Percentiles rank a stretch among this genome's conserved stretches.
These are phyloP conservation scores for Rhagoletis zephyria DNA, from an alignment of 1,140 invertebrate species.

Conservation along the genomic window DNA sequence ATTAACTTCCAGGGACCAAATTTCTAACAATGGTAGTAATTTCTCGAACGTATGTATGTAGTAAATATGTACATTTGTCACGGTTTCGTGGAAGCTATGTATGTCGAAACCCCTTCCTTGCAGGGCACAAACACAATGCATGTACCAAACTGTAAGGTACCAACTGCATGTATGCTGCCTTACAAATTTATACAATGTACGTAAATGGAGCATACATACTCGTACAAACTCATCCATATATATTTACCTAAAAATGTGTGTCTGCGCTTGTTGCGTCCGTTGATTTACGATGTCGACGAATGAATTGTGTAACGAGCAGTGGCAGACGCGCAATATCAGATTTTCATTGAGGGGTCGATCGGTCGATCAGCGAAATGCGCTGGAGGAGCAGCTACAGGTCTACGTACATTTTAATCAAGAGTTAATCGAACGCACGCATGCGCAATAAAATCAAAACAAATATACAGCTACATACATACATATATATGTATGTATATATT, in stretches of 20 bases:
- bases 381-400: background rate
- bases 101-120: too few relatives aligned
- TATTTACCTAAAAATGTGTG: background rate
- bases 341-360: slow-evolving; percentile 36
- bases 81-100: too few relatives aligned
- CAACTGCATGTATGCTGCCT: background rate
- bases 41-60: too few relatives aligned
- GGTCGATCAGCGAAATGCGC: background rate
- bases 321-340: slow-evolving; percentile 5
- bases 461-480: background rate
- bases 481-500: slow-evolving; percentile 1
- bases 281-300: slow-evolving; percentile 71
- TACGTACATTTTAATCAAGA: slow-evolving; percentile 69
- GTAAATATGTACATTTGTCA: too few relatives aligned
- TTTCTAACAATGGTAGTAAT: too few relatives aligned
- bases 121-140: too few relatives aligned
- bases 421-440: slow-evolving; percentile 73
- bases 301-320: slow-evolving; percentile 68
- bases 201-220: background rate
- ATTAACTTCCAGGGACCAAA: too few relatives aligned
- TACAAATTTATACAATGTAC: background rate
- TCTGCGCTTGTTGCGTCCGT: slow-evolving; percentile 37
- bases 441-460: slow-evolving; percentile 67
- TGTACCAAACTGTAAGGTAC: too few relatives aligned
- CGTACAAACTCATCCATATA: background rate